phyloP scores from a whole-genome alignment of 2,888 invertebrate species.

The Papilio elwesi region DNA sequence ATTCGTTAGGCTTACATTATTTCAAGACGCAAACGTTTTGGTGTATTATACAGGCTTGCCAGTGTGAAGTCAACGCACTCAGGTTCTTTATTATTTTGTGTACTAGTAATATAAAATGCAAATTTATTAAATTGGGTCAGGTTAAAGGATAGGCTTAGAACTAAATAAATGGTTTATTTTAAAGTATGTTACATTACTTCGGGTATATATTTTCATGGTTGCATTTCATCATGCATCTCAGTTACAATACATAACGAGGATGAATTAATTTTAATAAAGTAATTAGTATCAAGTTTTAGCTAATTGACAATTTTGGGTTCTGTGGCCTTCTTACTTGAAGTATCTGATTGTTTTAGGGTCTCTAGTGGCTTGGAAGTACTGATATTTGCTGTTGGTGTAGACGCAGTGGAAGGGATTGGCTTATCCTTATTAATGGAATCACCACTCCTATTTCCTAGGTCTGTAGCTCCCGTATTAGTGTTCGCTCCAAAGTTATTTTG shows the following conservation, averaged over 20 bases:
- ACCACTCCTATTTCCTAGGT: slow-evolving; percentile 29
- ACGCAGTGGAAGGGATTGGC: neutral
- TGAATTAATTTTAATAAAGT: too few species aligned
- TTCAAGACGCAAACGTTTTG: too few species aligned
- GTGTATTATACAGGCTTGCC: too few species aligned
- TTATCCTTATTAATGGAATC: neutral
- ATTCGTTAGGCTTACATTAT: too few species aligned
- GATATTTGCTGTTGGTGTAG: neutral
- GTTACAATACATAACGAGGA: too few species aligned
- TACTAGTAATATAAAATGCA: too few species aligned
- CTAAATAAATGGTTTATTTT: neutral
- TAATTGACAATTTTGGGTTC: neutral
- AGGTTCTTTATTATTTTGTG: too few species aligned
- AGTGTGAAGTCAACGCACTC: too few species aligned
- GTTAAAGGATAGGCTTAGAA: neutral
- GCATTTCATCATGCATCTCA: too few species aligned
- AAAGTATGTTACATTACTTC: neutral
- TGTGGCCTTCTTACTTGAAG: neutral
- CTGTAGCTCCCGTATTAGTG: neutral
- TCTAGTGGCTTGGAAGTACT: neutral
- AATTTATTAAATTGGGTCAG: neutral
- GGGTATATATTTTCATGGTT: neutral
- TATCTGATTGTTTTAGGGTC: neutral
- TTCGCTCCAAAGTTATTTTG: neutral
- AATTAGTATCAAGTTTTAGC: neutral